Evolutionary conservation across 1,140 invertebrate genomes (phyloP), one percentile per base, ranked within the genome.

Genomic region (Lineus longissimus): DNA sequence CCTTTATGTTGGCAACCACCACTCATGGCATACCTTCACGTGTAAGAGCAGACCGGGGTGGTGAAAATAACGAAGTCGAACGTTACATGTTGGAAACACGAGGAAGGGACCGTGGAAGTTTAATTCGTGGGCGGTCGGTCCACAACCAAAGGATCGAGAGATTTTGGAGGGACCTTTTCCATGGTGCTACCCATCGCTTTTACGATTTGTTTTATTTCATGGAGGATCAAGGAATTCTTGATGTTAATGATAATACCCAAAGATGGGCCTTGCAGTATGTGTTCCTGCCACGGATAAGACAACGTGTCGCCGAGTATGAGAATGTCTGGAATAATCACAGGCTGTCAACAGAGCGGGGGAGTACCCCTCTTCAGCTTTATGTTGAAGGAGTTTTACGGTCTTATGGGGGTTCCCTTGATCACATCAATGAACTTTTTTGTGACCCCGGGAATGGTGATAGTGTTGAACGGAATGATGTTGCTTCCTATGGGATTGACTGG

Each of bases 91-190:
- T 55, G 62, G 19, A 55, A 13, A 15, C 30, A n/a, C 25, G 56
- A 2, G 19, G 55, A 33, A 11, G 17, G 9, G 47, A 59, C n/a
- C 15, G 23, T 17, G 55, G 29, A 13, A 47, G 40, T 30, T 62
- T 30, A 31, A 59, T 67, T 13, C 63, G 58, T 30, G 65, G 65
- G 1, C 31, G 33, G 27, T 55, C 41, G 31, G 62, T 67, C 1
- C 66, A 64, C 41, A 64, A 64, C 45, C n/a, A n/a, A 56, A 68
- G 60, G 19, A 69, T 70, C 40, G 67, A 69, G 29, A n/a, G 70
- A 27, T 51, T 71, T 15, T 71, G 67, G 65, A 61, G 68, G 15
- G 67, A 70, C 33, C n/a, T 69, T 25, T 63, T 60, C 59, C n/a
- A 23, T 60, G 57, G 59, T 30, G 41, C 40, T 33, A 63, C 62